phyloP scores from a whole-genome alignment of 2,797 vertebrate species.

The Myoxocephalus aenaeus region DNA sequence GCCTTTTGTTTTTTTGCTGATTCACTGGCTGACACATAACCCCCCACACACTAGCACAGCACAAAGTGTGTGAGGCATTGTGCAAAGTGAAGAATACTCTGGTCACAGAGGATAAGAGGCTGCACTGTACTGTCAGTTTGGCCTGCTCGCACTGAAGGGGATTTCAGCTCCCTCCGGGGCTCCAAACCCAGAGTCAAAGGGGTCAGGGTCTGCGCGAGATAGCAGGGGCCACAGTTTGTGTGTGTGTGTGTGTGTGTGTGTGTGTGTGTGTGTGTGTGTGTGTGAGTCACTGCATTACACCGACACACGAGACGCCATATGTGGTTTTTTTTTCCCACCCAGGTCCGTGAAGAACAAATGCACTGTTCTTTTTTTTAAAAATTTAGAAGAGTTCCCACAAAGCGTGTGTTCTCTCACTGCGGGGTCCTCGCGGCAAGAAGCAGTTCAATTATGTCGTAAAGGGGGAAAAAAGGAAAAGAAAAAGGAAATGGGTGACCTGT shows the following conservation, averaged over 20 bases:
- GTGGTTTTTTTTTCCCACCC: conserved; percentile 66
- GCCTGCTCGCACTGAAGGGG: conserved; percentile 46
- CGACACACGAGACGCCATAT: conserved; percentile 71
- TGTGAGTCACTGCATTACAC: conserved; percentile 65
- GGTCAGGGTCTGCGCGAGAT: conserved; percentile 60
- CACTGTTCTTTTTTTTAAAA: conserved; percentile 29
- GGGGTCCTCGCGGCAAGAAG: conserved; percentile 4
- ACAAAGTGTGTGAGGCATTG: conserved; percentile 50
- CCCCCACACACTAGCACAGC: conserved; percentile 3
- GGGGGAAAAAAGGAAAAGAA: conserved; percentile 14
- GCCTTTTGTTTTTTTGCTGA: conserved; percentile 44
- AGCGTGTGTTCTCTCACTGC: conserved; percentile 65
- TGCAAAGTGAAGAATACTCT: conserved; percentile 47
- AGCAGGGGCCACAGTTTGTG: conserved; percentile 53
- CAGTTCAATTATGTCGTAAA: conserved; percentile 45
- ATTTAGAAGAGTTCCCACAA: conserved; percentile 55
- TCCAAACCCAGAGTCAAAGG: conserved; percentile 57
- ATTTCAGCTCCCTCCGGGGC: conserved; percentile 53
- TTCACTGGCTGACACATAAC: conserved; percentile 33
- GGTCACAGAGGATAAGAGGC: conserved; percentile 48
- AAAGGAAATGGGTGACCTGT: conserved; percentile 55
- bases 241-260: conserved; percentile 6
- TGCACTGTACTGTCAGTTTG: conserved; percentile 47
- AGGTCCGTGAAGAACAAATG: conserved; percentile 65
- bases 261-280: no score